Percentiles rank a stretch among this genome's conserved stretches.
Evolutionary conservation across 2,888 invertebrate species (phyloP).

Genomic region (Tupiocoris notatus): DNA sequence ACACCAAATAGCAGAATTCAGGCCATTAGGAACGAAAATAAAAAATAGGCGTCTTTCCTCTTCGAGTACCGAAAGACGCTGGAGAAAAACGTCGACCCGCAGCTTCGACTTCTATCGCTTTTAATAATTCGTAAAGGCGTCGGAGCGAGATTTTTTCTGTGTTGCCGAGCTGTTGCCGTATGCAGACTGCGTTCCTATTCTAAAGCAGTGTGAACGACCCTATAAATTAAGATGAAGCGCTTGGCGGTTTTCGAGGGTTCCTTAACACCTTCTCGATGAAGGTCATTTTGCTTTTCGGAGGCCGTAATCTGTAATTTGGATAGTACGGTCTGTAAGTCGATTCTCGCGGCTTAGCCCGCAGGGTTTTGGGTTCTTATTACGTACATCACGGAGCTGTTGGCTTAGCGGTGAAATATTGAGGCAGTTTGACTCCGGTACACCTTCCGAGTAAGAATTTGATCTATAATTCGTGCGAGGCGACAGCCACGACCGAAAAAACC

Average conservation of each 20-base stretch:
- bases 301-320: conserved; percentile 28
- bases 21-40: too few relatives aligned
- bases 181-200: conserved; percentile 17
- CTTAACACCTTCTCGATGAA: conserved; percentile 32
- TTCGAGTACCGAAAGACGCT: too few relatives aligned
- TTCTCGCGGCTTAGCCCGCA: background rate
- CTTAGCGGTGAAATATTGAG: background rate
- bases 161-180: background rate
- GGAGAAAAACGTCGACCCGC: too few relatives aligned
- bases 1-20: too few relatives aligned
- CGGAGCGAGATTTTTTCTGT: background rate
- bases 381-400: background rate
- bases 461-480: too few relatives aligned
- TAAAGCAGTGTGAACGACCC: conserved; percentile 22
- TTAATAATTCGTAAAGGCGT: background rate
- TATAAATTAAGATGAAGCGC: conserved; percentile 10
- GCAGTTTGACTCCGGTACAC: background rate
- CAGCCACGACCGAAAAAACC: too few relatives aligned
- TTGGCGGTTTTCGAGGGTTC: conserved; percentile 2
- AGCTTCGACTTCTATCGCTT: background rate
- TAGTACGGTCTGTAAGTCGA: conserved; percentile 7
- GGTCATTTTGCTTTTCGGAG: conserved; percentile 30
- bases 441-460: background rate
- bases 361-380: background rate
- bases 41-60: too few relatives aligned